A percentile compares a stretch with the other conserved stretches of the same genome.
phyloP scores from a whole-genome alignment of 2,113 vertebrate species.

The Myotis davidii region DNA sequence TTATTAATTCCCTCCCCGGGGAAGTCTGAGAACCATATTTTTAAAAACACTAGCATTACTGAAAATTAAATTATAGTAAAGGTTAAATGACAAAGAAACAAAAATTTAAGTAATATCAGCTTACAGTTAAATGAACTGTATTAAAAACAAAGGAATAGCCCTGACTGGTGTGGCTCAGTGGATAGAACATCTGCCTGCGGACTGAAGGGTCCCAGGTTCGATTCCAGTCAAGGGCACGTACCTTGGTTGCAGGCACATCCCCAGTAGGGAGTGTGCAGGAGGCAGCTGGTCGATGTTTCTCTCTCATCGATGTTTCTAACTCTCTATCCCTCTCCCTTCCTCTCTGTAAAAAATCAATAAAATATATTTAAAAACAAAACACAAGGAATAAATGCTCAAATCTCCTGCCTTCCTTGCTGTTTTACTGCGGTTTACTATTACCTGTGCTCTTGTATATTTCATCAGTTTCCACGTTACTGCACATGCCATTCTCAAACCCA shows the following conservation, averaged over 20 bases:
- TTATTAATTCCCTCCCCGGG: neutral
- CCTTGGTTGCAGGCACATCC: no score
- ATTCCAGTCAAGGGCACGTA: no score
- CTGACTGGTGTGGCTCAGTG: no score
- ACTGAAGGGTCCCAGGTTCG: no score
- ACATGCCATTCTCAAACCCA: neutral
- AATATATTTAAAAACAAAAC: no score
- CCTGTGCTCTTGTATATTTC: neutral
- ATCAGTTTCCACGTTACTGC: neutral
- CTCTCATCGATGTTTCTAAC: no score
- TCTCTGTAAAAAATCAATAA: no score
- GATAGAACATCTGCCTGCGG: no score
- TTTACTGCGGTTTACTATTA: neutral
- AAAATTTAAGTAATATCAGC: neutral
- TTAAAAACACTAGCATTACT: neutral
- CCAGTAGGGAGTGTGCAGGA: no score
- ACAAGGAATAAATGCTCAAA: neutral
- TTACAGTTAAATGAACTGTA: neutral
- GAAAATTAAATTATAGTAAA: neutral
- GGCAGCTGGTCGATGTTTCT: no score
- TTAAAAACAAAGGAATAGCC: neutral
- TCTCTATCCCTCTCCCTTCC: no score
- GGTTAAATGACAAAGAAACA: neutral
- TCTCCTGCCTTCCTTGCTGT: neutral
- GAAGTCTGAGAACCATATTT: neutral